These are phyloP conservation scores for Masticophis lateralis DNA, from an alignment of 2,797 vertebrate species.

Conservation along the genomic window DNA sequence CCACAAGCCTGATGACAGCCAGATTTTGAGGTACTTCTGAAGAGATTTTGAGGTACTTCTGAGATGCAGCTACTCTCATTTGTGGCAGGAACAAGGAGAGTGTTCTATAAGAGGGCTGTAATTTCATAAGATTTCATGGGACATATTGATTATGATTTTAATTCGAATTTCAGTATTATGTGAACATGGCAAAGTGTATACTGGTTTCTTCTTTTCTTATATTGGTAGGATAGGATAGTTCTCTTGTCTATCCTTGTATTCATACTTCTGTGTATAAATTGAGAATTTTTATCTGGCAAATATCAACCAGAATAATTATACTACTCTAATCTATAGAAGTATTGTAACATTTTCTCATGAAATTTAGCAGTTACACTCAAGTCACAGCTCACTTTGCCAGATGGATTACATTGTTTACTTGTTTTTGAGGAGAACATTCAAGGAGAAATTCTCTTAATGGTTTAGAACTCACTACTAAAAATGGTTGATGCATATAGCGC, in stretches of 20 bases:
- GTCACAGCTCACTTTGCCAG: slow-evolving; percentile 12
- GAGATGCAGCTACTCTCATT: neutral
- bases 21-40: neutral
- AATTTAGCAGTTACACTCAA: slow-evolving; percentile 26
- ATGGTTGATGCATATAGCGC: neutral
- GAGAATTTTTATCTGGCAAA: slow-evolving; percentile 22
- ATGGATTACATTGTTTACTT: slow-evolving; percentile 25
- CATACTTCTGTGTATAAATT: neutral
- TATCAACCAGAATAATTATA: slow-evolving; percentile 17
- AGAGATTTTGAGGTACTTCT: neutral
- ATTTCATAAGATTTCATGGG: neutral
- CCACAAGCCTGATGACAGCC: neutral
- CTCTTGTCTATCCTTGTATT: neutral
- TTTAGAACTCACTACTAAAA: neutral
- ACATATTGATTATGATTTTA: neutral
- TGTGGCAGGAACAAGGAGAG: neutral
- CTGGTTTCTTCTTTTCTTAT: neutral
- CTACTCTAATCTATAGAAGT: slow-evolving; percentile 14
- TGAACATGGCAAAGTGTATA: neutral
- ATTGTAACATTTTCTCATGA: slow-evolving; percentile 9
- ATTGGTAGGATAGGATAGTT: neutral
- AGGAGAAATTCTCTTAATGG: slow-evolving; percentile 14
- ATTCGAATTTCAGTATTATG: neutral
- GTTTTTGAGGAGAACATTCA: neutral
- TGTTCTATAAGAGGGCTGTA: neutral